Percentiles rank a stretch among this genome's conserved stretches.
Evolutionary conservation across 2,888 invertebrate species (phyloP).

Genomic region (Caenorhabditis becei): DNA sequence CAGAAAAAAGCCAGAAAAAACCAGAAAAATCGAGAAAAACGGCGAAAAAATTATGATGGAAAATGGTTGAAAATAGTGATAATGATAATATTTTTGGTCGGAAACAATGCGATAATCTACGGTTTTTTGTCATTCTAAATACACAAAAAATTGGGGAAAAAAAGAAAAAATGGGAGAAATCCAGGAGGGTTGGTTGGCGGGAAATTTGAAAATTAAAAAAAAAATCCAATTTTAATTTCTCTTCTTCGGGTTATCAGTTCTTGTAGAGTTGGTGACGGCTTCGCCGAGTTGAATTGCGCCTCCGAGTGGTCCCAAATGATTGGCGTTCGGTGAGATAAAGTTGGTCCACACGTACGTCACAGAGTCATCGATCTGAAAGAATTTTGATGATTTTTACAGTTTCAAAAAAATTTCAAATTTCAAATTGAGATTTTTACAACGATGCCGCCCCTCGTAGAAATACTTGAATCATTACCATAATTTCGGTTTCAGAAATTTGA

Average conservation of each 20-base stretch:
- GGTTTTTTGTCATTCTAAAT: slow-evolving; percentile 25
- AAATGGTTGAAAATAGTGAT: background rate
- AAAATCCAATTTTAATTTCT: too few relatives aligned
- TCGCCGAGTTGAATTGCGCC: slow-evolving; percentile 70
- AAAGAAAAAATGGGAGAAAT: background rate
- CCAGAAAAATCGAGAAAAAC: too few relatives aligned
- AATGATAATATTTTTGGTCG: background rate
- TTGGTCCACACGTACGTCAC: slow-evolving; percentile 93
- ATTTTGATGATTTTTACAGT: background rate
- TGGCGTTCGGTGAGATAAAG: slow-evolving; percentile 80
- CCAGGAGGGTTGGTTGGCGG: too few relatives aligned
- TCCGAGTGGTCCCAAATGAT: slow-evolving; percentile 68
- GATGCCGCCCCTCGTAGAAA: too few relatives aligned
- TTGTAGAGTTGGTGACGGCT: slow-evolving; percentile 40
- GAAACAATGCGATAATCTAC: background rate
- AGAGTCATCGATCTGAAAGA: slow-evolving; percentile 87
- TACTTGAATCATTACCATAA: too few relatives aligned
- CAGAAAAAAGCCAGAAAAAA: too few relatives aligned
- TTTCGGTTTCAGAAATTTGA: too few relatives aligned
- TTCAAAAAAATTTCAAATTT: background rate
- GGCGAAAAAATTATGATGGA: too few relatives aligned
- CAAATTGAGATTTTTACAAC: too few relatives aligned
- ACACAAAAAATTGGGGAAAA: slow-evolving; percentile 23
- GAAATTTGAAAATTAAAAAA: too few relatives aligned
- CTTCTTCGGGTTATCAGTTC: slow-evolving; percentile 8